Percentiles rank a stretch among this genome's conserved stretches.
Evolutionary conservation across 1,140 invertebrate species (phyloP).

Genomic region (Diploscapter pachys): DNA sequence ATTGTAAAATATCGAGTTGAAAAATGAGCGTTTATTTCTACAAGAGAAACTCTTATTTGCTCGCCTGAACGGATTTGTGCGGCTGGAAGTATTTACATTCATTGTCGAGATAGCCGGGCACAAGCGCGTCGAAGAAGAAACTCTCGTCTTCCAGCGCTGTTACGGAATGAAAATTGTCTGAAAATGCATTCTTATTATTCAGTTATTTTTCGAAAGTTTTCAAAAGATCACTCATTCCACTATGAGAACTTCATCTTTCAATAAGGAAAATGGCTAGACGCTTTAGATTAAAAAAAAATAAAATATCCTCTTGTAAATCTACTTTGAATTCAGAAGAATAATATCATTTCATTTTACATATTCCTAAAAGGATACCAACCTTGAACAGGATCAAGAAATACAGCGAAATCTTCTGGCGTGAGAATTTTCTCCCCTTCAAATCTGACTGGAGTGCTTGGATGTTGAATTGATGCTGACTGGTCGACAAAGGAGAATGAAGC

Average conservation of each 20-base stretch:
- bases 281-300: too few relatives aligned
- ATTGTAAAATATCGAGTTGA: too few relatives aligned
- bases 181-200: background rate
- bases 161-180: conserved; percentile 39
- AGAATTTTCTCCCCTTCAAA: background rate
- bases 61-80: too few relatives aligned
- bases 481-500: background rate
- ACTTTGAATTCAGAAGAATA: too few relatives aligned
- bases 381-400: conserved; percentile 16
- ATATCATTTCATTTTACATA: too few relatives aligned
- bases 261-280: background rate
- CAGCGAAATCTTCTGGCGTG: conserved; percentile 31
- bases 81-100: too few relatives aligned
- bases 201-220: too few relatives aligned
- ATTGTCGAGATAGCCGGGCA: conserved; percentile 37
- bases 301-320: too few relatives aligned
- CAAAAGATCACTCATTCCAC: background rate
- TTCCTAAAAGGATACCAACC: background rate
- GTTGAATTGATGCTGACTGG: background rate
- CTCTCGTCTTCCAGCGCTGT: conserved; percentile 41
- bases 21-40: too few relatives aligned
- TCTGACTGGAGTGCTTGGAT: background rate
- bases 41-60: too few relatives aligned
- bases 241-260: background rate
- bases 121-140: conserved; percentile 43